phyloP scores from a whole-genome alignment of 1,140 invertebrate species.

The Augochlora pura region DNA sequence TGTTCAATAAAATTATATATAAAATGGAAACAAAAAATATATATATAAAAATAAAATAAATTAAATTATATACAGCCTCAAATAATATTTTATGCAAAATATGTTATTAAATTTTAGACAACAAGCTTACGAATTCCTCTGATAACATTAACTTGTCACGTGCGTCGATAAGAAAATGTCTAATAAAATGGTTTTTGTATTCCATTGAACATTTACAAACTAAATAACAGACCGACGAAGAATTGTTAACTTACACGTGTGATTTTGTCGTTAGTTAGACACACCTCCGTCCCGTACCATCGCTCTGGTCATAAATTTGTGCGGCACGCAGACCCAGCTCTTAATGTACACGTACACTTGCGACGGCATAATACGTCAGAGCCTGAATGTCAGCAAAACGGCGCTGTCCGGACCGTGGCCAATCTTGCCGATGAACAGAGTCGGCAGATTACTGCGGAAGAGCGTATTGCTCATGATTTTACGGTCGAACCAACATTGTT shows the following conservation, averaged over 20 bases:
- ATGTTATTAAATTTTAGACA: too few species aligned
- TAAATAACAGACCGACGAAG: neutral
- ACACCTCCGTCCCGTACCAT: constrained; percentile 10
- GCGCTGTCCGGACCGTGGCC: constrained; percentile 40
- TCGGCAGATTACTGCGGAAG: constrained; percentile 17
- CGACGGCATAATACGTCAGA: constrained; percentile 49
- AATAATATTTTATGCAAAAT: too few species aligned
- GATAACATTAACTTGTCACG: too few species aligned
- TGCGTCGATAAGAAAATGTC: too few species aligned
- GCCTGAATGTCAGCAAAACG: constrained; percentile 27
- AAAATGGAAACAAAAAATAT: too few species aligned
- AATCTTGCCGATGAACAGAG: neutral
- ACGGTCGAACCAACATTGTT: constrained; percentile 34
- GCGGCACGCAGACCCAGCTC: constrained; percentile 30
- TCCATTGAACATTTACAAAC: too few species aligned
- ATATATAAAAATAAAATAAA: too few species aligned
- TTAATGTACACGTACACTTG: constrained; percentile 49
- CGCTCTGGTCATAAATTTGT: constrained; percentile 40
- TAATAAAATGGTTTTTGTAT: too few species aligned
- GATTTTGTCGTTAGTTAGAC: neutral
- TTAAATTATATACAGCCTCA: too few species aligned
- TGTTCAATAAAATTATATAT: too few species aligned
- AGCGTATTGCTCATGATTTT: constrained; percentile 48
- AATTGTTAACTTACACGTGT: neutral
- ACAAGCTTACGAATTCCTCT: too few species aligned